Base-by-base conservation (phyloP, 2,797 vertebrate genomes). In the Acanthopagrus latus region DNA sequence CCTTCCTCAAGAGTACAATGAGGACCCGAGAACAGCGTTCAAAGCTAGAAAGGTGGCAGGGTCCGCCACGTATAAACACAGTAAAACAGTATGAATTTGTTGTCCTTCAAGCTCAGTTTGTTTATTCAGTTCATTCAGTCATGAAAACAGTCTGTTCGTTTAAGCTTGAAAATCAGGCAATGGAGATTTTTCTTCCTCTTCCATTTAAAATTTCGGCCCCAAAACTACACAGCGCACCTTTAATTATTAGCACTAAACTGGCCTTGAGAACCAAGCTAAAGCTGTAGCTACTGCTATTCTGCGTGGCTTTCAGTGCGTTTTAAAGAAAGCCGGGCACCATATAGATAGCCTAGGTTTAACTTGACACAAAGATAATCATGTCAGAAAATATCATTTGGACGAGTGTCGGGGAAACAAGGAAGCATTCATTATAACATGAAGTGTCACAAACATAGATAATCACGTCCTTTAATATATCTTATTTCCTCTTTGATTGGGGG, bases 401-500 rank as follows among this genome's bases (percentile, higher is more conserved):
- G 43, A 56, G 47, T 64, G 47, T 46, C 23, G 59, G 54, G 46
- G n/a, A 38, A 72, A 79, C n/a, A 52, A 72, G 75, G 83, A 90
- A 87, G 81, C 72, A 44, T 69, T 78, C 23, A 77, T 71, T 21
- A 33, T 43, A 55, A 78, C 69, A 81, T 14, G n/a, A 63, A 43
- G 25, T 46, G 64, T 66, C 58, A 17, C 13, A 63, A 44, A 64
- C 47, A 52, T 29, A 52, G n/a, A 65, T 18, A 21, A 21, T 9
- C 23, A 20, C 18, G 20, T 46, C n/a, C 23, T 73, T 23, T 57
- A 29, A 29, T n/a, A 0, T 21, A 14, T 29, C 0, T 4, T 21
- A 27, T 29, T 68, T 68, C 64, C 12, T 33, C 25, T 56, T 44
- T 5, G 17, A 13, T 38, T 4, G 59, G 43, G 41, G n/a, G 57